Base-by-base conservation (phyloP, 2,797 vertebrate genomes). In the Hafferia zeledoni region DNA sequence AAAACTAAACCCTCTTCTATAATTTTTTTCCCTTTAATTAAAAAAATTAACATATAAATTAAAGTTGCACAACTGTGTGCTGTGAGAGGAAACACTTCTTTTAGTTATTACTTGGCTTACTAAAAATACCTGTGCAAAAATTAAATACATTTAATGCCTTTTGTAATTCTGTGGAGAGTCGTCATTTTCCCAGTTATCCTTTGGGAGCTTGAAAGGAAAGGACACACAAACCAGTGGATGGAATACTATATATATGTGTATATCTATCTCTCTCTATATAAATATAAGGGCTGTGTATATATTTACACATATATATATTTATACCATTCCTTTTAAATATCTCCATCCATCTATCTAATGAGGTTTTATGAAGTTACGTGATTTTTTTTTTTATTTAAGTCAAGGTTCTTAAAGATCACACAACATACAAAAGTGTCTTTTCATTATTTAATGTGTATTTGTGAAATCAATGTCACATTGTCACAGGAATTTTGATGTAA, bases 1-100 rank as follows among this genome's bases (percentile, higher is more conserved):
- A 71, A 90, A 95, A 64, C 39, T 8, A 71, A 90, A 31, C 33
- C 56, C 7, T 56, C 49, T 68, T 70, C 72, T 57, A 6, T 30
- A 64, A 13, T 76, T 95, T 85, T 72, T 74, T 3, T 2, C 46
- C 59, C 30, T 71, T 94, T 92, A 92, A 95, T 94, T 94, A 95
- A 93, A 95, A 95, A 96, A 96, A 96, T 94, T 96, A 91, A 94
- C 93, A 95, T 95, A 91, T 91, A 96, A 94, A 96, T 96, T 87
- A 89, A 91, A 93, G 85, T 91, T 86, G 86, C 44, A 47, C 72
- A 33, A 95, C 67, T 55, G 31, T 86, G 90, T 47, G 57, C 85
- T 59, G 43, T 6, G 57, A 93, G 79, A 95, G 59, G 69, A 94
- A 94, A 89, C 60, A 80, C 28, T 90, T 94, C 60, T 80, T 82